Evolutionary conservation across 2,888 invertebrate genomes (phyloP).

Genomic region (Epirrita christyi): DNA sequence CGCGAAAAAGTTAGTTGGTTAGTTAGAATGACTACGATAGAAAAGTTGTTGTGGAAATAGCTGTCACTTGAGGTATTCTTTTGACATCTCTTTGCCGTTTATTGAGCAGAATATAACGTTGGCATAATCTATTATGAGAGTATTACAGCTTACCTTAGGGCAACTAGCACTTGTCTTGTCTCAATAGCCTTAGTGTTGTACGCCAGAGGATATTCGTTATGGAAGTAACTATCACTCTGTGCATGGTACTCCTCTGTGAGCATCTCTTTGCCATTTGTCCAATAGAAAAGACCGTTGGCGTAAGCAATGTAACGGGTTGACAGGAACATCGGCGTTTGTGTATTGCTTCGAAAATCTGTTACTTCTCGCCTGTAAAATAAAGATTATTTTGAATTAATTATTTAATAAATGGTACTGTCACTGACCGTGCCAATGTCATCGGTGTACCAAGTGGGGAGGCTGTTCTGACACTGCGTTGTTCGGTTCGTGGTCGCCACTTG

Average conservation of each 20-base stretch:
- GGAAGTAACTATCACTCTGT: slow-evolving; percentile 88
- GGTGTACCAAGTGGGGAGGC: too few species aligned
- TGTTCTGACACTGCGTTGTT: too few species aligned
- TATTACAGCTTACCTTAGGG: slow-evolving; percentile 65
- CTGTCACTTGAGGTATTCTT: too few species aligned
- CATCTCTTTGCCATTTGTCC: slow-evolving; percentile 92
- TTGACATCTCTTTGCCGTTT: too few species aligned
- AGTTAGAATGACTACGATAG: too few species aligned
- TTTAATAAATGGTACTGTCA: too few species aligned
- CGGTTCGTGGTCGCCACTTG: too few species aligned
- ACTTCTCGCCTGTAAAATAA: slow-evolving; percentile 86
- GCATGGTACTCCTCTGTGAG: slow-evolving; percentile 91
- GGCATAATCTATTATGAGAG: too few species aligned
- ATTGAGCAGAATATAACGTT: too few species aligned
- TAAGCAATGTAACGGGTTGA: slow-evolving; percentile 90
- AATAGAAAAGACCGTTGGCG: slow-evolving; percentile 92
- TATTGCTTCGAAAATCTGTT: slow-evolving; percentile 89
- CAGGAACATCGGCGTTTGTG: slow-evolving; percentile 89
- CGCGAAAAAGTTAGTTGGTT: too few species aligned
- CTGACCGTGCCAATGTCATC: too few species aligned
- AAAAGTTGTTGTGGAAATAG: too few species aligned
- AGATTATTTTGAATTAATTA: neutral
- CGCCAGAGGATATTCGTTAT: slow-evolving; percentile 88
- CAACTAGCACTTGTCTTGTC: slow-evolving; percentile 75
- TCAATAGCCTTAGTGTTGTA: slow-evolving; percentile 68